These are phyloP conservation scores for Strongylocentrotus purpuratus DNA, from an alignment of 35 echinoderm and acorn worm genomes.

Conservation along the genomic window DNA sequence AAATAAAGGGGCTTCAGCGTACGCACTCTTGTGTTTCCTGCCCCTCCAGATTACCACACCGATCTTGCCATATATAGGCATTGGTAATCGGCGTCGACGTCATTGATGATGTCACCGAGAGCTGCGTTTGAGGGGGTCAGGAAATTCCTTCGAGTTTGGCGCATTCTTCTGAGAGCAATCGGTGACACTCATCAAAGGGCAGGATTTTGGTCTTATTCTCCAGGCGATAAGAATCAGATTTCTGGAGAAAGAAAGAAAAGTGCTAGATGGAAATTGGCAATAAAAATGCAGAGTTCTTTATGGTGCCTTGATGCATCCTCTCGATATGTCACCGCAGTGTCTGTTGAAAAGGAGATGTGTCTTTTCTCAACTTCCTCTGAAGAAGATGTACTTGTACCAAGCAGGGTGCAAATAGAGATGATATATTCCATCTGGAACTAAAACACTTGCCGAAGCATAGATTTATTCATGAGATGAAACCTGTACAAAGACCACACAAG, in stretches of 20 bases:
- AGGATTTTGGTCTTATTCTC: not conserved
- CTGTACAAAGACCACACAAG: no score
- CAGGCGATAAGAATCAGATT: not conserved
- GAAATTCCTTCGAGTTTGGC: not conserved
- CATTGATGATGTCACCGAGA: slow-evolving; percentile 24
- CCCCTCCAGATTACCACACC: not conserved
- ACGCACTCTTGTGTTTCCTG: slow-evolving; percentile 22
- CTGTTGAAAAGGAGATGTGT: not conserved
- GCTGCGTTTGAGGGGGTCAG: not conserved
- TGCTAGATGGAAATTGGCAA: not conserved
- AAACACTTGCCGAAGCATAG: no score
- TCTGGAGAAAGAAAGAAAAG: not conserved
- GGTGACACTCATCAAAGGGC: not conserved
- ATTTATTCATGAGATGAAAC: no score
- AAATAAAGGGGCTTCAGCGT: not conserved
- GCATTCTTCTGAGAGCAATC: slow-evolving; percentile 12
- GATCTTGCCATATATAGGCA: slow-evolving; percentile 34
- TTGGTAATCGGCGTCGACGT: not conserved
- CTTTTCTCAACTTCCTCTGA: not conserved
- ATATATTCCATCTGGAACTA: no score
- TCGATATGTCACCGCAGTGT: not conserved
- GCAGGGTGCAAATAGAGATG: no score
- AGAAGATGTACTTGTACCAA: not conserved
- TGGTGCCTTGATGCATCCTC: not conserved
- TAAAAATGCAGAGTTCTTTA: not conserved